Evolutionary conservation across 92 coral and sea anemone species (phyloP).

Genomic region (Palythoa heliodiscus): DNA sequence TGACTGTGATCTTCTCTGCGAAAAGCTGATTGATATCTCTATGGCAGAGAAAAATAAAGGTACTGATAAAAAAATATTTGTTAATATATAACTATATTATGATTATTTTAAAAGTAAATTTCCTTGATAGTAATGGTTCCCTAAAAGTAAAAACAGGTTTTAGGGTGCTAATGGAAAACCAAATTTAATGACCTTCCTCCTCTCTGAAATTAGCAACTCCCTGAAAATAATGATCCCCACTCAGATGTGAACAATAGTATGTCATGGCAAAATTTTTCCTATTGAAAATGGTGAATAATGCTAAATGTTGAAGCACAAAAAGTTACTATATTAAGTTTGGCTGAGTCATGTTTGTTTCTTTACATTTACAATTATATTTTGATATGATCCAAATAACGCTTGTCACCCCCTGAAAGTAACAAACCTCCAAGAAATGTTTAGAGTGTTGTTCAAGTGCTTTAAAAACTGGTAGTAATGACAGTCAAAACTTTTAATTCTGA

Average conservation of each 20-base stretch:
- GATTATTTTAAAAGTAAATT: too few species aligned
- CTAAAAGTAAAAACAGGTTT: too few species aligned
- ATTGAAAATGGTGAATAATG: neutral
- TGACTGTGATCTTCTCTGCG: neutral
- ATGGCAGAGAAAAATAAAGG: neutral
- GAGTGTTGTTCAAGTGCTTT: neutral
- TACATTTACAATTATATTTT: neutral
- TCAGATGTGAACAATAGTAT: neutral
- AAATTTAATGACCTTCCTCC: neutral
- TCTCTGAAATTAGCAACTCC: too few species aligned
- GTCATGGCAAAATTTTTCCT: neutral
- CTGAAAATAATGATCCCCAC: too few species aligned
- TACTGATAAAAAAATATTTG: neutral
- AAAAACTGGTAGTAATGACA: neutral
- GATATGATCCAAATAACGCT: neutral
- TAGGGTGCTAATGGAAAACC: too few species aligned
- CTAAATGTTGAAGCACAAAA: too few species aligned
- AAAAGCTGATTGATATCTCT: neutral
- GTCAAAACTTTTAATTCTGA: neutral
- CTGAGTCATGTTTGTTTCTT: neutral
- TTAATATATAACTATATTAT: too few species aligned
- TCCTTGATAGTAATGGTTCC: too few species aligned
- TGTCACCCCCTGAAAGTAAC: slow-evolving; percentile 8
- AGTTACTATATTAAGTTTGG: neutral
- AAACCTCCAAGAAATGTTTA: neutral